These are phyloP conservation scores for Paracentrotus lividus DNA, from an alignment of 53 echinoderm and acorn worm species.

Conservation along the genomic window DNA sequence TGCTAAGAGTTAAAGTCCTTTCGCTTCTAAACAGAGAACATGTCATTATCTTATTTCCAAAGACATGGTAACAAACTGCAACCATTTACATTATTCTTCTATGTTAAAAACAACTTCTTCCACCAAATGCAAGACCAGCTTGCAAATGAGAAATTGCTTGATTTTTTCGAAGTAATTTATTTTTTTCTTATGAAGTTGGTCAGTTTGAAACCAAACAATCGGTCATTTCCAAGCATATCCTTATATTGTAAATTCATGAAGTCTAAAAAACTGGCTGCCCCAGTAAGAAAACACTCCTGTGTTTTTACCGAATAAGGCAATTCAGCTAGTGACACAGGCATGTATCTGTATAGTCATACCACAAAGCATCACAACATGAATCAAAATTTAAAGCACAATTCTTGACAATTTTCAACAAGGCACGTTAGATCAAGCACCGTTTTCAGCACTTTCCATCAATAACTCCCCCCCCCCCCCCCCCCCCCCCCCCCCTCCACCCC, in stretches of 20 bases:
- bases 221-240: background rate
- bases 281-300: background rate
- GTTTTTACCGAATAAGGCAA: background rate
- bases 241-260: background rate
- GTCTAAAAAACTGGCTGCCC: background rate
- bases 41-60: background rate
- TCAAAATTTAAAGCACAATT: background rate
- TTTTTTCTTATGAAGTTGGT: background rate
- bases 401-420: conserved; percentile 10
- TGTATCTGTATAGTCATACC: background rate
- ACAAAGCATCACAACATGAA: background rate
- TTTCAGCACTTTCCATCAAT: conserved; percentile 30
- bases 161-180: background rate
- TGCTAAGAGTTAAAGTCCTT: too few relatives aligned
- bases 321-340: background rate
- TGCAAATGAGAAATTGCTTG: background rate
- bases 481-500: background rate
- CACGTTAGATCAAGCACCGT: conserved; percentile 25
- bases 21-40: too few relatives aligned
- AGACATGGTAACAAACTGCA: background rate
- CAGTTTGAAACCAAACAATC: background rate
- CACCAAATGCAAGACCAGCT: conserved; percentile 34
- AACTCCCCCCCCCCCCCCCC: background rate
- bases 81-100: background rate
- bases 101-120: background rate